Evolutionary conservation across 2,888 invertebrate genomes (phyloP).

Genomic region (Calameuta pallipes): DNA sequence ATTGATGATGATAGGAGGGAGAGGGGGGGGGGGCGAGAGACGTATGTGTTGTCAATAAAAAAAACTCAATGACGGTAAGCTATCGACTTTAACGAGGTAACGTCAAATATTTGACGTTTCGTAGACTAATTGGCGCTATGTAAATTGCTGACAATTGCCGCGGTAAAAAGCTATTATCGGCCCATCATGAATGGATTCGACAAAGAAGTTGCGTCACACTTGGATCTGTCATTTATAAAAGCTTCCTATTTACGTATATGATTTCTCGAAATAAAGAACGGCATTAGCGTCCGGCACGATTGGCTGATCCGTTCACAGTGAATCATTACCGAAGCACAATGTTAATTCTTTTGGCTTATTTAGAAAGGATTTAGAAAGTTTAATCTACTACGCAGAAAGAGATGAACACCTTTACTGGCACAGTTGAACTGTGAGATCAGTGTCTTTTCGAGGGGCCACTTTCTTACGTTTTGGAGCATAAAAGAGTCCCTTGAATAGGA

Average conservation of each 20-base stretch:
- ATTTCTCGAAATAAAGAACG: too few species aligned
- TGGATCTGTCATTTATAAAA: background rate
- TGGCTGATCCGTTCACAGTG: too few species aligned
- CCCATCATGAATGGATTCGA: constrained; percentile 30
- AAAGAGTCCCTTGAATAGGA: too few species aligned
- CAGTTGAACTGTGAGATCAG: too few species aligned
- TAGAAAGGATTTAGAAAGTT: constrained; percentile 52
- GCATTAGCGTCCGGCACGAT: too few species aligned
- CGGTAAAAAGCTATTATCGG: constrained; percentile 29
- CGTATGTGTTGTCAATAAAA: too few species aligned
- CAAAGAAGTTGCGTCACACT: constrained; percentile 31
- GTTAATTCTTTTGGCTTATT: constrained; percentile 22
- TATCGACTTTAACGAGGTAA: constrained; percentile 20
- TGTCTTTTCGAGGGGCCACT: too few species aligned
- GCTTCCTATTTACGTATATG: background rate
- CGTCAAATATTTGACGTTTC: constrained; percentile 28
- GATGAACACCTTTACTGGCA: background rate
- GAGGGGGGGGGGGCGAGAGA: too few species aligned
- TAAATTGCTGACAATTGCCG: constrained; percentile 25
- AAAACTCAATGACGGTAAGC: too few species aligned
- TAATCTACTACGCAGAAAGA: constrained; percentile 40
- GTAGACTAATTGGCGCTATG: constrained; percentile 18
- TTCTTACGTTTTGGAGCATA: too few species aligned
- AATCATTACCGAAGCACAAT: too few species aligned
- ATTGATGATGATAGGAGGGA: too few species aligned